Evolutionary conservation across 2,888 invertebrate genomes (phyloP).

Genomic region (Mimas tiliae): DNA sequence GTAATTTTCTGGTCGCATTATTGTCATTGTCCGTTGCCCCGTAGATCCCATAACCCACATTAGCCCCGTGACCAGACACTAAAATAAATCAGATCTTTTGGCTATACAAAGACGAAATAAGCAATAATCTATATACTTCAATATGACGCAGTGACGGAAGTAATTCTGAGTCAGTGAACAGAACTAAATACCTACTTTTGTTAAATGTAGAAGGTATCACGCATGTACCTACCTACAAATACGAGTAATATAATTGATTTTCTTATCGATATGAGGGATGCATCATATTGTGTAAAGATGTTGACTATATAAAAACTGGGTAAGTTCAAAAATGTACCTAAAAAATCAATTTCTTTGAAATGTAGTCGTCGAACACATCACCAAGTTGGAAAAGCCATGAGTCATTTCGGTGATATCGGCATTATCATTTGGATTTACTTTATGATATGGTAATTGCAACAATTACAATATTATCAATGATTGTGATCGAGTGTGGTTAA

Average conservation of each 20-base stretch:
- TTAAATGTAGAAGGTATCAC: not conserved
- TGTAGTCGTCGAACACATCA: not conserved
- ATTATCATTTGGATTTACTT: not conserved
- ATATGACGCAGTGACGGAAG: not conserved
- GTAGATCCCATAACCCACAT: slow-evolving; percentile 86
- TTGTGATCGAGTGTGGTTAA: not conserved
- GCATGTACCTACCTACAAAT: not conserved
- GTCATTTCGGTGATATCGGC: not conserved
- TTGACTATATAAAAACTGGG: not conserved
- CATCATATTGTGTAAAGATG: not conserved
- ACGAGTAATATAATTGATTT: not conserved
- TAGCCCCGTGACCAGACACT: slow-evolving; percentile 83
- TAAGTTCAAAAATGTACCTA: no score
- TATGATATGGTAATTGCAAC: not conserved
- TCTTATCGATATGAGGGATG: not conserved
- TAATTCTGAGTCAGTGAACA: not conserved
- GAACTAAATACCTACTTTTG: not conserved
- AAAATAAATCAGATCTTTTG: slow-evolving; percentile 48
- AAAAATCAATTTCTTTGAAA: not conserved
- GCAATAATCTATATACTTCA: not conserved
- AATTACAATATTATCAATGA: not conserved
- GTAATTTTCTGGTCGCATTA: slow-evolving; percentile 70
- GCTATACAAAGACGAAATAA: slow-evolving; percentile 26
- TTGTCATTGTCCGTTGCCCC: slow-evolving; percentile 71
- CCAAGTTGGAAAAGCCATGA: not conserved